phyloP scores from a whole-genome alignment of 2,888 invertebrate genomes.

The Caradrina kadenii region DNA sequence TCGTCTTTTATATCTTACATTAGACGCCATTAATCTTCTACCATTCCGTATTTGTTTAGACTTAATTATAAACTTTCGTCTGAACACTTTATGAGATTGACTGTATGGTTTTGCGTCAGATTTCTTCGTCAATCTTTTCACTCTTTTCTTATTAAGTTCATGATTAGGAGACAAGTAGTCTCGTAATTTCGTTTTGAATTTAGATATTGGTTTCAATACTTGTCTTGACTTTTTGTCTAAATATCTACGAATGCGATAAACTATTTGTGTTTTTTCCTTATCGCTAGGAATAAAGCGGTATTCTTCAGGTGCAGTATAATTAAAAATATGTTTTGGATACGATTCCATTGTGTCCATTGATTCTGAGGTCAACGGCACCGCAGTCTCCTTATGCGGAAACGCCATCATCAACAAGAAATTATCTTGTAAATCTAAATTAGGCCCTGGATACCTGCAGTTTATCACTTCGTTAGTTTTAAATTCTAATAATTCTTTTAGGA shows the following conservation, averaged over 20 bases:
- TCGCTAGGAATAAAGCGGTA: conserved; percentile 51
- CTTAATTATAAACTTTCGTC: conserved; percentile 56
- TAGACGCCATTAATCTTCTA: conserved; percentile 69
- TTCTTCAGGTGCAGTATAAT: conserved; percentile 12
- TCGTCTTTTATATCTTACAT: conserved; percentile 53
- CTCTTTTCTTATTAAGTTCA: conserved; percentile 47
- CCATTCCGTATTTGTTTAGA: conserved; percentile 60
- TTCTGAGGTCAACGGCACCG: conserved; percentile 38
- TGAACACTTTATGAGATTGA: conserved; percentile 15
- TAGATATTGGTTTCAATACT: conserved; percentile 67
- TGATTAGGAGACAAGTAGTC: conserved; percentile 59
- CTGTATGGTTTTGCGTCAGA: conserved; percentile 26
- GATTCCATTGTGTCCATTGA: conserved; percentile 64
- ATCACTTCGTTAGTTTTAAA: conserved; percentile 82
- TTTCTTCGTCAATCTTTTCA: conserved; percentile 54
- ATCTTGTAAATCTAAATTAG: conserved; percentile 77
- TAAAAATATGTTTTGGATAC: conserved; percentile 58
- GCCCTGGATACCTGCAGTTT: conserved; percentile 79
- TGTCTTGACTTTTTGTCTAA: conserved; percentile 75
- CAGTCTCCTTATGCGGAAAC: conserved; percentile 23
- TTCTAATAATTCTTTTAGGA: conserved; percentile 92
- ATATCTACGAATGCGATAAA: conserved; percentile 82
- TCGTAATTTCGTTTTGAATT: conserved; percentile 68
- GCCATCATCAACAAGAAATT: conserved; percentile 69
- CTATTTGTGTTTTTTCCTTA: conserved; percentile 72